phyloP scores from a whole-genome alignment of 2,797 vertebrate species.

The Triplophysa bombifrons region DNA sequence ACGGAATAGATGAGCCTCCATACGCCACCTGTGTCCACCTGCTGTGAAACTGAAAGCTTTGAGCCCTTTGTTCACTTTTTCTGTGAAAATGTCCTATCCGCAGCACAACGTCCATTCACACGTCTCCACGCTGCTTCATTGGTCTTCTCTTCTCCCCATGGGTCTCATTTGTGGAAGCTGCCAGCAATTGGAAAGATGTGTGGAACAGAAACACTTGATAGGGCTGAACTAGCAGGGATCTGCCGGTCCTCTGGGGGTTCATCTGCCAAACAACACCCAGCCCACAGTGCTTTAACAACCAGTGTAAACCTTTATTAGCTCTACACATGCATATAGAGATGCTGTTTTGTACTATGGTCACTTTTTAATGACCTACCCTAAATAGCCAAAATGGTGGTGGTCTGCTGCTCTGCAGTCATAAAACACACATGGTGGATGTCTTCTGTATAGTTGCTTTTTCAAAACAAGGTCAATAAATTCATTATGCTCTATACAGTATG shows the following conservation, averaged over 20 bases:
- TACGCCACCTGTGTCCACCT: neutral
- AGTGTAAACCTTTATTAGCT: slow-evolving; percentile 5
- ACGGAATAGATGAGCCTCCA: neutral
- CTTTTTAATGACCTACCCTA: slow-evolving; percentile 7
- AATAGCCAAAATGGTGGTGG: neutral
- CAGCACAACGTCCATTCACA: neutral
- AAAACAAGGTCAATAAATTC: no score
- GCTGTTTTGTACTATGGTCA: slow-evolving; percentile 21
- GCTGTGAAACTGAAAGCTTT: slow-evolving; percentile 30
- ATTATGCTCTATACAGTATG: no score
- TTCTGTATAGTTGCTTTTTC: no score
- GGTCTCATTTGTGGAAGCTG: slow-evolving; percentile 77
- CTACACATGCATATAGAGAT: neutral
- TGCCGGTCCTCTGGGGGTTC: slow-evolving; percentile 62
- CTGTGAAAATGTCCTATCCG: slow-evolving; percentile 25
- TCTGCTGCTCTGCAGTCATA: neutral
- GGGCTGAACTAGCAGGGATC: slow-evolving; percentile 61
- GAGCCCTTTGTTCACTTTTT: slow-evolving; percentile 24
- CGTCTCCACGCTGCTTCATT: slow-evolving; percentile 40
- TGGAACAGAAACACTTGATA: slow-evolving; percentile 68
- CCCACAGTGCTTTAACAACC: slow-evolving; percentile 18
- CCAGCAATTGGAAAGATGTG: slow-evolving; percentile 53
- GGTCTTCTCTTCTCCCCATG: slow-evolving; percentile 63
- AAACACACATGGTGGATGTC: neutral
- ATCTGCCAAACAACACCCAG: slow-evolving; percentile 38